phyloP scores from a whole-genome alignment of 2,888 invertebrate species.

The Mythimna loreyi region DNA sequence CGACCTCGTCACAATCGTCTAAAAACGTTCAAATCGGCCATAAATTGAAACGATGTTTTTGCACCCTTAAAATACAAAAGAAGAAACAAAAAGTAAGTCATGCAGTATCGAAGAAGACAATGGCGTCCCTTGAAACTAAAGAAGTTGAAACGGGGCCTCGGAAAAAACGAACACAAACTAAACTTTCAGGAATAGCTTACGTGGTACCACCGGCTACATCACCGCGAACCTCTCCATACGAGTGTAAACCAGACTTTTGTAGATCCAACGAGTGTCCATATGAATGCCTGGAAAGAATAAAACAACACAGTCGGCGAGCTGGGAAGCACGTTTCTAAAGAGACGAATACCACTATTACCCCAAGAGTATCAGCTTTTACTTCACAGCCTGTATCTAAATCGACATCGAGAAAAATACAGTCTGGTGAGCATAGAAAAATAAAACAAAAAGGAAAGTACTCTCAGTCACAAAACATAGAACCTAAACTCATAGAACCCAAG shows the following conservation, averaged over 20 bases:
- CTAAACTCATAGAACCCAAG: constrained; percentile 1
- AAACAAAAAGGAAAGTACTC: constrained; percentile 14
- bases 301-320: constrained; percentile 17
- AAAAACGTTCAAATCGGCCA: constrained; percentile 35
- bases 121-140: constrained; percentile 24
- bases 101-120: constrained; percentile 46
- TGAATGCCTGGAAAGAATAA: constrained; percentile 59
- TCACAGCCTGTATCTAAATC: constrained; percentile 37
- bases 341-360: constrained; percentile 24
- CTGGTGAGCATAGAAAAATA: constrained; percentile 9
- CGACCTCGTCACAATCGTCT: constrained; percentile 37
- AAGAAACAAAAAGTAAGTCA: constrained; percentile 36
- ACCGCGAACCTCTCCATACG: constrained; percentile 51
- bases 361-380: constrained; percentile 41
- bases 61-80: constrained; percentile 67
- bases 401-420: constrained; percentile 13
- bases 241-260: constrained; percentile 69
- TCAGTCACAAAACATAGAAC: constrained; percentile 10
- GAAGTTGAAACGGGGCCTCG: not conserved
- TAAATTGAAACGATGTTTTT: constrained; percentile 68
- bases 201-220: constrained; percentile 24
- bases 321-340: constrained; percentile 27
- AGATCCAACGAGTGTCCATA: constrained; percentile 66
- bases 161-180: constrained; percentile 37
- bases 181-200: constrained; percentile 32